Percentiles rank a stretch among this genome's conserved stretches.
phyloP scores from a whole-genome alignment of 2,113 vertebrate species.

The Sciurus niger region DNA sequence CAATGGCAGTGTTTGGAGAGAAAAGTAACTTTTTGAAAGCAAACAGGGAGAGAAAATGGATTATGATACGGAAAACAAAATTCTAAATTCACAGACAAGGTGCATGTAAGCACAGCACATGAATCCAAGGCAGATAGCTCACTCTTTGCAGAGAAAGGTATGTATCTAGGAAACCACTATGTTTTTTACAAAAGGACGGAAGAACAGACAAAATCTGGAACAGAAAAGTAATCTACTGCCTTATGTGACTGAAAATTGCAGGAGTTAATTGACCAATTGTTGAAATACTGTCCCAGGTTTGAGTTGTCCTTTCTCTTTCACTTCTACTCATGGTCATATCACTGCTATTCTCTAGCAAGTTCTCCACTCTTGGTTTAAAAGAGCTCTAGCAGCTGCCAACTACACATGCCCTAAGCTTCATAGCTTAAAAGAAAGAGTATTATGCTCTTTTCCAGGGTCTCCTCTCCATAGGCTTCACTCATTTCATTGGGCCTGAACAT shows the following conservation, averaged over 20 bases:
- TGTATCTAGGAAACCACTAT: background rate
- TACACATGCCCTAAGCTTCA: background rate
- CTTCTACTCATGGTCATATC: background rate
- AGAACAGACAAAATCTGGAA: background rate
- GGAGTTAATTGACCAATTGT: background rate
- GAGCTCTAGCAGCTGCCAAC: background rate
- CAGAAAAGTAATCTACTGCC: background rate
- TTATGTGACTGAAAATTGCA: background rate
- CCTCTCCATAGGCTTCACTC: background rate
- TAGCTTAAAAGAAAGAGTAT: background rate
- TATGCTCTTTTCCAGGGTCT: background rate
- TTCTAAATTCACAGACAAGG: background rate
- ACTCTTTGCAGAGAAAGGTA: background rate
- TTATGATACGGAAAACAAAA: background rate
- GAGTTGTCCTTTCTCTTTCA: background rate
- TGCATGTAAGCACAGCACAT: background rate
- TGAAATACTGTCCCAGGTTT: background rate
- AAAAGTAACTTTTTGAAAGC: conserved; percentile 9
- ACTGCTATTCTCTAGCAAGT: background rate
- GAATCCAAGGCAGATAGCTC: background rate
- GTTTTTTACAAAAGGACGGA: background rate
- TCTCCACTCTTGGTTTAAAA: background rate
- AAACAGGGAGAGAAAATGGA: background rate
- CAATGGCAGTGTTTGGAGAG: background rate
- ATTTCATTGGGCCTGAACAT: background rate